phyloP scores from a whole-genome alignment of 1,140 invertebrate genomes.

The Sinella curviseta region DNA sequence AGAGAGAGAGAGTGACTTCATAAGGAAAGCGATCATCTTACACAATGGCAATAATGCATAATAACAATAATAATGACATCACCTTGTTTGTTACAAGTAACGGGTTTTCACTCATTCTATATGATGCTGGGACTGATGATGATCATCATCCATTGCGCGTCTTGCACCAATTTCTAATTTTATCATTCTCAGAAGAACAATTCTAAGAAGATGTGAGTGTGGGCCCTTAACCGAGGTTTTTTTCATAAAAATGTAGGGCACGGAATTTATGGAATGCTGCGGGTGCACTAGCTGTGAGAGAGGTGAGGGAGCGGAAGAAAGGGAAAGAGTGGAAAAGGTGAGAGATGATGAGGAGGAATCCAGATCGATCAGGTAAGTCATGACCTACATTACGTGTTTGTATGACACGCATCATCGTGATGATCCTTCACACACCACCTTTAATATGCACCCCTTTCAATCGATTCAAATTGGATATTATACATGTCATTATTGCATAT shows the following conservation, averaged over 20 bases:
- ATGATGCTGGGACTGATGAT: background rate
- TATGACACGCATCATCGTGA: background rate
- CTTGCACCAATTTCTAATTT: background rate
- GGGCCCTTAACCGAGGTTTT: background rate
- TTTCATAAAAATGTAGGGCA: background rate
- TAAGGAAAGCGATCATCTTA: background rate
- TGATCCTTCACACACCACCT: no score
- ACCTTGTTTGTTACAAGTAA: background rate
- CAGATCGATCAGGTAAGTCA: background rate
- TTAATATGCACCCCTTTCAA: no score
- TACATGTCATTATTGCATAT: background rate
- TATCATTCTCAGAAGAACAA: background rate
- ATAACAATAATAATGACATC: slow-evolving; percentile 8
- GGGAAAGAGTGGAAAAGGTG: no score
- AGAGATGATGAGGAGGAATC: no score
- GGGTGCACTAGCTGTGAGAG: background rate
- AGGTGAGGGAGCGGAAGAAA: no score
- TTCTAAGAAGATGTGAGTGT: background rate
- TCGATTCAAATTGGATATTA: no score
- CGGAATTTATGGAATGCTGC: background rate
- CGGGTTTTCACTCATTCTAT: slow-evolving; percentile 6
- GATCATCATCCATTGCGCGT: background rate
- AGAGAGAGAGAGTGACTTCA: no score
- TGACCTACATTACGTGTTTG: slow-evolving; percentile 5
- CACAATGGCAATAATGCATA: slow-evolving; percentile 5